Conservation (phyloP, 2,113 vertebrate genomes). For the Upupa epops region DNA sequence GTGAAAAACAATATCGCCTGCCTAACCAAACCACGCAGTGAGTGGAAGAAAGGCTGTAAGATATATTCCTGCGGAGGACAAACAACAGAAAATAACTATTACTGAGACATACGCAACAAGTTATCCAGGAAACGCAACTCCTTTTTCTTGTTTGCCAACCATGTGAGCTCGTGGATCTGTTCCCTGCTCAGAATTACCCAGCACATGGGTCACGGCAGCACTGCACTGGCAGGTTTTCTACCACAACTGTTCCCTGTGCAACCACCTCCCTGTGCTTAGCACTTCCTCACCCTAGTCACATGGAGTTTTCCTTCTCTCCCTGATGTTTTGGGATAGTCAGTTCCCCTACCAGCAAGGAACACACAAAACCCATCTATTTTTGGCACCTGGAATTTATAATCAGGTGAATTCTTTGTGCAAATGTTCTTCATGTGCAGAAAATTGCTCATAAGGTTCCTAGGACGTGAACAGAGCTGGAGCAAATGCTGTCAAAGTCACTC, state of each 20-base stretch:
- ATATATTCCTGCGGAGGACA: neutral
- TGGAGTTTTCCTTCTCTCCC: neutral
- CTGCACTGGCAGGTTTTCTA: neutral
- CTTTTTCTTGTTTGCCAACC: neutral
- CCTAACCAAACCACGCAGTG: neutral
- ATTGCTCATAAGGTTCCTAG: neutral
- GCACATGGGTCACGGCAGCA: neutral
- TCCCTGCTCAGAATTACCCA: neutral
- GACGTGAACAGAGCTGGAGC: neutral
- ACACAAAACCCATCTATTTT: neutral
- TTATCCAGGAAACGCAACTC: neutral
- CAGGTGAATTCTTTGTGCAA: neutral
- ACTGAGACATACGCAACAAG: neutral
- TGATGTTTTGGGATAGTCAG: rapidly evolving
- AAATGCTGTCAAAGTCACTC: neutral
- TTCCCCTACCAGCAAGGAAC: neutral
- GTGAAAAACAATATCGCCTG: neutral
- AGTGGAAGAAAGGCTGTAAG: neutral
- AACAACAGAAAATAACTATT: neutral
- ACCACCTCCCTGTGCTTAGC: neutral
- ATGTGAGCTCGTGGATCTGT: neutral
- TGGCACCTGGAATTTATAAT: neutral
- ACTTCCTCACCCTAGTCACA: neutral
- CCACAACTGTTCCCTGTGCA: neutral
- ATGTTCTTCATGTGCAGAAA: neutral